Evolutionary conservation across 2,113 vertebrate species (phyloP).

Genomic region (Seriola rivoliana): DNA sequence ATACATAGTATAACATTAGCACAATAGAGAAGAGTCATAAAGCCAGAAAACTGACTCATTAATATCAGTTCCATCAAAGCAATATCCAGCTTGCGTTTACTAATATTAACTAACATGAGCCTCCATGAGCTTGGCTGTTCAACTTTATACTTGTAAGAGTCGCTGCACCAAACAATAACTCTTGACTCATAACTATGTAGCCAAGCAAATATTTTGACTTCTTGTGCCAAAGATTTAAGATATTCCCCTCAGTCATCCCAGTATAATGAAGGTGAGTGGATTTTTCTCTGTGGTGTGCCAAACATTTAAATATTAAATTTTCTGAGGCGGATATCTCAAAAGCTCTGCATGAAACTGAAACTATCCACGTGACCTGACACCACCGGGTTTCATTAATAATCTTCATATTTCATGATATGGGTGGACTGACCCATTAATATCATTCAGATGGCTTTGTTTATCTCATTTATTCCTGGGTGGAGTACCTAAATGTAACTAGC

Average conservation of each 20-base stretch:
- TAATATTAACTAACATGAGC: not conserved
- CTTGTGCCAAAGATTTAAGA: not conserved
- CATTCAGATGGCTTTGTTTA: conserved; percentile 34
- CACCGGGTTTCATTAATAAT: not conserved
- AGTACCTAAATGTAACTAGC: conserved; percentile 8
- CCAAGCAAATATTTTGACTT: not conserved
- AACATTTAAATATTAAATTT: not conserved
- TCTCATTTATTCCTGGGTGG: conserved; percentile 38
- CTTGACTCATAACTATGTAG: not conserved
- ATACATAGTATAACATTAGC: too few relatives aligned
- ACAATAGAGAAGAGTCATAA: not conserved
- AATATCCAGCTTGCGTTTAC: not conserved
- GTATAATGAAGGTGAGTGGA: not conserved
- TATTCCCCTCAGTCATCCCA: not conserved
- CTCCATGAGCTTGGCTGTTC: not conserved
- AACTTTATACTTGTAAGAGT: not conserved
- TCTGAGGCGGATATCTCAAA: not conserved
- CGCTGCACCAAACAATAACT: not conserved
- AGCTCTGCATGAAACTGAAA: not conserved
- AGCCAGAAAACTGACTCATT: not conserved
- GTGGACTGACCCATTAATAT: conserved; percentile 21
- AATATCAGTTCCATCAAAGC: not conserved
- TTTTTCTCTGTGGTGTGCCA: not conserved
- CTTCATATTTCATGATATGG: not conserved
- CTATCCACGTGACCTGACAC: not conserved